Conservation (phyloP, 2,113 vertebrate species). For the Poeciliopsis occidentalis region DNA sequence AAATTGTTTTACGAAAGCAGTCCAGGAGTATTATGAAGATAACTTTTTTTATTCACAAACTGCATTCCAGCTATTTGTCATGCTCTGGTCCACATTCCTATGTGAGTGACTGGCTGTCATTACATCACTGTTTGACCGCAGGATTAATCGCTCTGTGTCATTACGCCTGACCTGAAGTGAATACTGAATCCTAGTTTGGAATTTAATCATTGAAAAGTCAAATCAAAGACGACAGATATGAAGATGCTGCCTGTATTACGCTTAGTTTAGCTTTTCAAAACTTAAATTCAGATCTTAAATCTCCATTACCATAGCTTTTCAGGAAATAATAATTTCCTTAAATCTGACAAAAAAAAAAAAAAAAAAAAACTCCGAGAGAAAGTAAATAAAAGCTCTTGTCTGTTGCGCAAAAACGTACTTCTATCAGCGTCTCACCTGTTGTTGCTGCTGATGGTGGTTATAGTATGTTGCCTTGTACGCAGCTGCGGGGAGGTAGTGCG, state of each 20-base stretch:
- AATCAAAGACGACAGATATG: constrained; percentile 19
- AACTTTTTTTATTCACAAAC: constrained; percentile 10
- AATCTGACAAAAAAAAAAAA: too few relatives aligned
- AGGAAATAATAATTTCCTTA: not conserved
- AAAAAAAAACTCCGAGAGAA: too few relatives aligned
- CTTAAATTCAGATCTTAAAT: not conserved
- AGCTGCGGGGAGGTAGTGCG: constrained; percentile 84
- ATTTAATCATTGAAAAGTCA: constrained; percentile 48
- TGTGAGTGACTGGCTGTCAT: constrained; percentile 68
- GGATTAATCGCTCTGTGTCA: constrained; percentile 67
- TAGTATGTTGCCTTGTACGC: constrained; percentile 84
- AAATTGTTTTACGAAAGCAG: not conserved
- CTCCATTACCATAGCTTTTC: not conserved
- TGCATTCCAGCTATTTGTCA: constrained; percentile 60
- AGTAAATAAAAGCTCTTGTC: too few relatives aligned
- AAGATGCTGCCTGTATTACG: not conserved
- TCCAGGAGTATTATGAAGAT: constrained; percentile 35
- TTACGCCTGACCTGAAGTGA: constrained; percentile 65
- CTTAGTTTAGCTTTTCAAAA: not conserved
- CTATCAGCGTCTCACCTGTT: constrained; percentile 84
- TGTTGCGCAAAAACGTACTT: not conserved
- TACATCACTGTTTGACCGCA: constrained; percentile 67
- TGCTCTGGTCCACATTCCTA: constrained; percentile 65
- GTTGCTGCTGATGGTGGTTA: constrained; percentile 82
- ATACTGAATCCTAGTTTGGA: constrained; percentile 45